A percentile compares a stretch with the other conserved stretches of the same genome.
Conservation (phyloP, 1,140 invertebrate species). For the Ectropis grisescens region DNA sequence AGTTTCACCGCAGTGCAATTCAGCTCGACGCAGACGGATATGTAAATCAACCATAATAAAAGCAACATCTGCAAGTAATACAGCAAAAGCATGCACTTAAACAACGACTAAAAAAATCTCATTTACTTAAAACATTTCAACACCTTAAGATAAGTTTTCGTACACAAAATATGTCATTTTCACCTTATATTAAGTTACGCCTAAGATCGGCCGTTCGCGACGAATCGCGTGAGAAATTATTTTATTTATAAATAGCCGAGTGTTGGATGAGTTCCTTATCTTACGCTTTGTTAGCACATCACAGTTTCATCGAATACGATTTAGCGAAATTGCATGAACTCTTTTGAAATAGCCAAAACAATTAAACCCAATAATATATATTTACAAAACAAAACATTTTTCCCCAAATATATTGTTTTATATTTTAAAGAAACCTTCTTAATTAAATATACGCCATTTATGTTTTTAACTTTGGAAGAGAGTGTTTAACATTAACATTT, state of each 20-base stretch:
- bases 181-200: slow-evolving; percentile 25
- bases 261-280: slow-evolving; percentile 17
- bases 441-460: too few species aligned
- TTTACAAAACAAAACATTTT: too few species aligned
- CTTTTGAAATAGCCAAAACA: slow-evolving; percentile 1
- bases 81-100: slow-evolving; percentile 54
- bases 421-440: too few species aligned
- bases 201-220: slow-evolving; percentile 5
- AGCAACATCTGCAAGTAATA: slow-evolving; percentile 45
- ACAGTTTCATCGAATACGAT: slow-evolving; percentile 18
- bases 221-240: too few species aligned
- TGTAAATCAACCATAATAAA: too few species aligned
- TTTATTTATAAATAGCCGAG: slow-evolving; percentile 10
- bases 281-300: slow-evolving; percentile 48
- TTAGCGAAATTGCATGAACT: slow-evolving; percentile 22
- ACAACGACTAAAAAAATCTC: slow-evolving; percentile 50
- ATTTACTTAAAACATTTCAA: slow-evolving; percentile 14
- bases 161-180: slow-evolving; percentile 65
- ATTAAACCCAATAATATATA: too few species aligned
- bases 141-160: slow-evolving; percentile 28
- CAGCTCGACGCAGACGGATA: too few species aligned
- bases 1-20: too few species aligned
- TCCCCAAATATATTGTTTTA: too few species aligned
- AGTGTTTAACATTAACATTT: too few species aligned
- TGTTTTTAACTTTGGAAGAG: too few species aligned